Evolutionary conservation across 2,797 vertebrate species (phyloP), one percentile per base, ranked within the genome.

Genomic region (Parambassis ranga): DNA sequence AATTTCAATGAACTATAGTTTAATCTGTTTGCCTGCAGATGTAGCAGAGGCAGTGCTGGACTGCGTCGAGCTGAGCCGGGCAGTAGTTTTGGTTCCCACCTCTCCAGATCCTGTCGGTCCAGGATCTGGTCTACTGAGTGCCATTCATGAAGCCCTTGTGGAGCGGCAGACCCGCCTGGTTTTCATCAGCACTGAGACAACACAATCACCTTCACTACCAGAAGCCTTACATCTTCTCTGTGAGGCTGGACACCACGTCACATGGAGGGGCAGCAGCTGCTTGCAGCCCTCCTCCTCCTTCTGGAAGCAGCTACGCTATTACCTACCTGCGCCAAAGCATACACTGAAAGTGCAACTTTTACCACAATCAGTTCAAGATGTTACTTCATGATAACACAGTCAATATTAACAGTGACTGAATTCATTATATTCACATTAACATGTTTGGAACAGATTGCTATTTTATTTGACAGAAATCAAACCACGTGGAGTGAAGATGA

Each of bases 301-400:
- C 89, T 96, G 94, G 94, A 98, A 95, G 79, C 86, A 91, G 44
- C 90, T 98, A 35, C 91, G 91, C 1, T 96, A 95, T 58, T 70
- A 93, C 56, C 94, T 98, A 81, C 94, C 94, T 20, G 64, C 71
- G 24, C 59, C 61, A 0, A 63, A 41, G 13, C 6, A 2, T 3
- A 3, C 28, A 2, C 2, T 23, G n/a, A 52, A 23, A 35, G 7
- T 8, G 4, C 19, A 10, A 3, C 26, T 56, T 62, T 43, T 65
- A 24, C 18, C 63, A 26, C 15, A 53, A 18, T 52, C 13, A 18
- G 1, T 36, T 15, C 30, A 66, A 15, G 18, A 39, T 43, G 16
- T 15, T 14, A 37, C 4, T 2, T 38, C 24, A 16, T 16, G 3
- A 8, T 8, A 4, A 35, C 10, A 28, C 26, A 44, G 10, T 4